Evolutionary conservation across 2,888 invertebrate species (phyloP).

Genomic region (Tachina grossa): DNA sequence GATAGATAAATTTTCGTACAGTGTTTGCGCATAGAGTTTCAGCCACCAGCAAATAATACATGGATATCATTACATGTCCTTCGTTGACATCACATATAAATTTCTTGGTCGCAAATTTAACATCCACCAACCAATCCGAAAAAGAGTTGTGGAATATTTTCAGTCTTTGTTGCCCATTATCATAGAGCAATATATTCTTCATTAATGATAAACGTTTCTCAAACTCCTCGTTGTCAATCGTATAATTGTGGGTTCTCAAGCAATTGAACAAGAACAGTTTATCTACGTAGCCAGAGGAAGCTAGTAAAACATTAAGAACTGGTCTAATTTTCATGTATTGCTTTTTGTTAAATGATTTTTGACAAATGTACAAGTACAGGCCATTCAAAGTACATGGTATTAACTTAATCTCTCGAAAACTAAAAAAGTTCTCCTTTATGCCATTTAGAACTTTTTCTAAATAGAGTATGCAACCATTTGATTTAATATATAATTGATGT

Average conservation of each 20-base stretch:
- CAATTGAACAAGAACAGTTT: constrained; percentile 92
- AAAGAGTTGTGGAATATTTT: constrained; percentile 96
- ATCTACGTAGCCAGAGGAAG: constrained; percentile 92
- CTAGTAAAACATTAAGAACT: constrained; percentile 92
- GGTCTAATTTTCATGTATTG: constrained; percentile 94
- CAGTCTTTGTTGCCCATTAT: constrained; percentile 79
- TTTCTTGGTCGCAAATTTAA: constrained; percentile 98
- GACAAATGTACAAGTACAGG: constrained; percentile 96
- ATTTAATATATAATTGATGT: constrained; percentile 97
- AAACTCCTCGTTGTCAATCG: constrained; percentile 91
- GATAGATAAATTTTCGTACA: constrained; percentile 89
- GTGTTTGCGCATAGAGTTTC: constrained; percentile 88
- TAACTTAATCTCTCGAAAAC: constrained; percentile 93
- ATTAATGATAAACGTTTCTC: constrained; percentile 90
- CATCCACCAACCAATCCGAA: constrained; percentile 96
- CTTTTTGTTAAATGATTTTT: constrained; percentile 94
- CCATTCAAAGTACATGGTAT: constrained; percentile 98
- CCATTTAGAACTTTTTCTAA: constrained; percentile 95
- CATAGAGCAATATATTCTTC: constrained; percentile 84
- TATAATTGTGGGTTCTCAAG: constrained; percentile 90
- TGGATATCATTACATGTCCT: constrained; percentile 94
- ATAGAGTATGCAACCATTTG: constrained; percentile 95
- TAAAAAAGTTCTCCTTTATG: constrained; percentile 96
- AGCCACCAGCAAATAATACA: constrained; percentile 90
- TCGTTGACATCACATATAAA: constrained; percentile 94